Evolutionary conservation across 2,113 vertebrate species (phyloP).

Genomic region (Phylloscopus whistleri): DNA sequence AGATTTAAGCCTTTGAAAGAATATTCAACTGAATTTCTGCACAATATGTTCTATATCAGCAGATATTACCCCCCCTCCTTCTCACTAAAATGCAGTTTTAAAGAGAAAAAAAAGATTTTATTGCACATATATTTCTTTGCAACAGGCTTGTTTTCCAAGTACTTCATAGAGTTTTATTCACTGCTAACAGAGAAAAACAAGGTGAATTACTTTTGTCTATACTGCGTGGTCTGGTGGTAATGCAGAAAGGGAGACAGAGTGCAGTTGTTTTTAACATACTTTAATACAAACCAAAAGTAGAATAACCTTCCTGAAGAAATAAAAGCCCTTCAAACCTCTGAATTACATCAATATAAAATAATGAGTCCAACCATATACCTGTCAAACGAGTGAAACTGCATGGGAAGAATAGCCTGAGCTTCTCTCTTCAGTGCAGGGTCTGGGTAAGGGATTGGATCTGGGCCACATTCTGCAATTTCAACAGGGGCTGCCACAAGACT

Average conservation of each 20-base stretch:
- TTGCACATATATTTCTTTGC: not conserved
- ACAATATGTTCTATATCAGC: slow-evolving; percentile 33
- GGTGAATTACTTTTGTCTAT: not conserved
- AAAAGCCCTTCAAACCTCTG: not conserved
- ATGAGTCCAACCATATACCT: slow-evolving; percentile 77
- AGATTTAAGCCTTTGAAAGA: slow-evolving; percentile 20
- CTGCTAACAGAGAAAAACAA: slow-evolving; percentile 9
- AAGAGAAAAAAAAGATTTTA: not conserved
- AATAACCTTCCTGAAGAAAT: not conserved
- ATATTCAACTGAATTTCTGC: not conserved
- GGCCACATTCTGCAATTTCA: slow-evolving; percentile 83
- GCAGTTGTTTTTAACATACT: not conserved
- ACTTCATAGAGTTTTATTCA: not conserved
- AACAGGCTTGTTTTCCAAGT: not conserved
- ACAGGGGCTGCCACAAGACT: slow-evolving; percentile 91
- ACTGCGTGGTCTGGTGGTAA: not conserved
- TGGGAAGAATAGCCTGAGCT: slow-evolving; percentile 84
- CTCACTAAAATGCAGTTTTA: not conserved
- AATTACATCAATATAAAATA: not conserved
- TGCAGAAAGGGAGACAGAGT: not conserved
- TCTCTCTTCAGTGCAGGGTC: slow-evolving; percentile 89
- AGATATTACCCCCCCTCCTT: not conserved
- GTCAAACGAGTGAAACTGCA: slow-evolving; percentile 99
- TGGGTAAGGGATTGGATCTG: slow-evolving; percentile 84
- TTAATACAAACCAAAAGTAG: not conserved